Evolutionary conservation across 2,888 invertebrate species (phyloP).

Genomic region (Chydorus sphaericus): DNA sequence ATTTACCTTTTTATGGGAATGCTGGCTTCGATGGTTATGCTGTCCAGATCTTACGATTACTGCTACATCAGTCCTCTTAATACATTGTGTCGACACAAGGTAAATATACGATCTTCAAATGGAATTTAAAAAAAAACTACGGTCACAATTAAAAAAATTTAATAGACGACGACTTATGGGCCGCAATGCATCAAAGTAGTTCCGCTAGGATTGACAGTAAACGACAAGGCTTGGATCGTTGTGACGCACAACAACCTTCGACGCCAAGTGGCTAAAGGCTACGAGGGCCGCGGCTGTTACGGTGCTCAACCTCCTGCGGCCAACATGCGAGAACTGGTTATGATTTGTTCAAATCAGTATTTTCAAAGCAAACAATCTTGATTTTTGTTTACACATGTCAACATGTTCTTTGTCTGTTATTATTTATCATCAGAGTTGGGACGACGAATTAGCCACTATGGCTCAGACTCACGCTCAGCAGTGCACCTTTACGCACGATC

Average conservation of each 20-base stretch:
- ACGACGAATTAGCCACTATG: conserved; percentile 27
- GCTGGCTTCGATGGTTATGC: not conserved
- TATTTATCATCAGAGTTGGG: conserved; percentile 26
- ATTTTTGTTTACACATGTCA: too few species aligned
- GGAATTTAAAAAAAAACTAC: not conserved
- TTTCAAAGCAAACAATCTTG: not conserved
- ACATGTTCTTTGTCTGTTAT: too few species aligned
- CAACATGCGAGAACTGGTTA: conserved; percentile 21
- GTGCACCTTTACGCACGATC: conserved; percentile 26
- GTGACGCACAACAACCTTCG: conserved; percentile 20
- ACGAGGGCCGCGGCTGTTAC: conserved; percentile 17
- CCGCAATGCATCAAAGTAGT: not conserved
- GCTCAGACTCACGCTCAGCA: conserved; percentile 30
- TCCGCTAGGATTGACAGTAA: conserved; percentile 10
- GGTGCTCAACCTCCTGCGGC: conserved; percentile 20
- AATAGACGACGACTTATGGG: not conserved
- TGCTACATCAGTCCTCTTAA: conserved; percentile 6
- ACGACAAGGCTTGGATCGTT: conserved; percentile 17
- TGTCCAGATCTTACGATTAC: conserved; percentile 7
- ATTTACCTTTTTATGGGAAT: not conserved
- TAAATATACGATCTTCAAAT: not conserved
- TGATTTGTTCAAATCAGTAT: not conserved
- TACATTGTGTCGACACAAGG: conserved; percentile 7
- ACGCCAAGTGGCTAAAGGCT: conserved; percentile 20
- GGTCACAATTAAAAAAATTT: not conserved